Base-by-base conservation (phyloP, 2,113 vertebrate genomes). In the Podarcis muralis region DNA sequence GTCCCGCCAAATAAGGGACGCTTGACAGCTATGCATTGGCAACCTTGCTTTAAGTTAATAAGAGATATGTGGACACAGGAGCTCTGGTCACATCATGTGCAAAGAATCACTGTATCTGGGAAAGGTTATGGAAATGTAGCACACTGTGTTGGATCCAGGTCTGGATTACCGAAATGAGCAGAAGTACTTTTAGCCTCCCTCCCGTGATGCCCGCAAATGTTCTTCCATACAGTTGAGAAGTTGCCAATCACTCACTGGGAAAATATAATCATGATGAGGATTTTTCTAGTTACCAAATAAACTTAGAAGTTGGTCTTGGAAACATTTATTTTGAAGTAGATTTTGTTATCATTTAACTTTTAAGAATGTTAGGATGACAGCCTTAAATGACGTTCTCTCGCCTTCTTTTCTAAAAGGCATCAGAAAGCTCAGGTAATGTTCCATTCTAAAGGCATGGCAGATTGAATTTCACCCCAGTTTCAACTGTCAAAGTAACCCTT, bases 401-500 rank as follows among this genome's bases (percentile, higher is more conserved):
- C 5, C 7, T 86, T 89, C 27, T 68, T 87, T 27, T 7, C 18
- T 77, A 3, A 16, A 88, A 35, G 11, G 32, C 53, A 6, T 90
- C 82, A 85, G 85, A 87, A 65, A 23, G 0, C 2, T 62, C 2
- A 90, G 27, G 2, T 74, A 40, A 9, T 74, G 65, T 84, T 89
- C 68, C 65, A 71, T 91, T 94, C 83, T 91, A 59, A 86, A 87
- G 88, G 37, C 40, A 27, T 90, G n/a, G 8, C 68, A 95, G 87
- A 95, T 71, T 91, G 90, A 92, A 68, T 75, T 23, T 91, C 94
- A 88, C 88, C 76, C 78, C 37, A 79, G 91, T 72, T 82, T 88
- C 30, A 91, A 43, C 87, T 91, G 48, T 90, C 94, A 92, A 87
- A 93, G 23, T 43, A 93, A 89, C 88, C 12, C 95, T 94, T 95